Evolutionary conservation across 2,888 invertebrate genomes (phyloP).

Genomic region (Homarus gammarus): DNA sequence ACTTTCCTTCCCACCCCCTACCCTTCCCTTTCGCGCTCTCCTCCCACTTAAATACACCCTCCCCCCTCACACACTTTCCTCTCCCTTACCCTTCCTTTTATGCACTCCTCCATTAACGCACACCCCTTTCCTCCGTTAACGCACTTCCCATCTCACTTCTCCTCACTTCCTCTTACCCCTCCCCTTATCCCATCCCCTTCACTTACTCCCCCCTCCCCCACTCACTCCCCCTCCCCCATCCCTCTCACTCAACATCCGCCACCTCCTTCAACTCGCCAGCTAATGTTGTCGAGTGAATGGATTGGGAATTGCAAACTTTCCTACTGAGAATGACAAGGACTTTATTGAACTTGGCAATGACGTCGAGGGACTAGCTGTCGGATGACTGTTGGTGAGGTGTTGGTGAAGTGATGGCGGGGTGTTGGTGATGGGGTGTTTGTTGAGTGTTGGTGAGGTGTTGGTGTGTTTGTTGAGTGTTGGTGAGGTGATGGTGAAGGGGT

Average conservation of each 20-base stretch:
- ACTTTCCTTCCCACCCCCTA: no score
- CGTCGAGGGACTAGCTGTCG: conserved; percentile 17
- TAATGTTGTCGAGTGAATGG: conserved; percentile 56
- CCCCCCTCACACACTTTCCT: no score
- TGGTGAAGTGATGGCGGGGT: background rate
- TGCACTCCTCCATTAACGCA: no score
- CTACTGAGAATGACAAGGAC: conserved; percentile 54
- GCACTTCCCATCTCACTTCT: conserved; percentile 6
- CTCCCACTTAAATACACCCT: no score
- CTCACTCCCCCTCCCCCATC: conserved; percentile 8
- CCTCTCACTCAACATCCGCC: conserved; percentile 23
- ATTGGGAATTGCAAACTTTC: conserved; percentile 58
- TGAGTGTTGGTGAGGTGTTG: background rate
- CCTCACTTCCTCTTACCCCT: no score
- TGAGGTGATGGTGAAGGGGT: background rate
- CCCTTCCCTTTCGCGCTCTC: no score
- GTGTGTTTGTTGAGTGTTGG: background rate
- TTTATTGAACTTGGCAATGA: conserved; percentile 55
- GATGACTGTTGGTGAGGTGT: conserved; percentile 7
- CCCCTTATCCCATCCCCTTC: background rate
- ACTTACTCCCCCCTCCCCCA: background rate
- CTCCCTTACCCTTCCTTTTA: no score
- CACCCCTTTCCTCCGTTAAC: background rate
- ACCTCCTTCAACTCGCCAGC: conserved; percentile 40
- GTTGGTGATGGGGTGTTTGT: background rate